Base-by-base conservation (phyloP, 2,797 vertebrate species). In the Poecilia picta region DNA sequence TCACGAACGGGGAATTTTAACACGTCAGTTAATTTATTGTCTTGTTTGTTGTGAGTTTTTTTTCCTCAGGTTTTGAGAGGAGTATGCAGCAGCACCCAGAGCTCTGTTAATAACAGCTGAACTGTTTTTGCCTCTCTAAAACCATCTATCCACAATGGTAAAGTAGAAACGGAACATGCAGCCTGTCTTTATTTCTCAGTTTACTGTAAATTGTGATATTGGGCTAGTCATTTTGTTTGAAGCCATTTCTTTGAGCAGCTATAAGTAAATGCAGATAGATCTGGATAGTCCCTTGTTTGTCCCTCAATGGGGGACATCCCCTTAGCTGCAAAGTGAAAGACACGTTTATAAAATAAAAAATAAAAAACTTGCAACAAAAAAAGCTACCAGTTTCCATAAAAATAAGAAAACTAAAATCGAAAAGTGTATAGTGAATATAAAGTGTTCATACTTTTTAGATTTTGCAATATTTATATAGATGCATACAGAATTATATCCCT, bases 111-210 rank as follows among this genome's bases (percentile, higher is more conserved):
- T 73, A 76, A 79, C 78, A 46, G 2, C 41, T 81, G 2, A 85
- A 23, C 43, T 70, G 49, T 20, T 57, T 59, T 55, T 78, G 5
- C 45, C 59, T 73, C n/a, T 49, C 25, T n/a, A 20, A 31, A 76
- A 43, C n/a, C 77, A 43, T 13, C 75, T 57, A 51, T 59, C 73
- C 0, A 84, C 23, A 20, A 93, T 93, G 91, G 89, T 91, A 87
- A 88, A 51, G 20, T 82, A 64, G 0, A 15, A 2, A 33, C 23
- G 74, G 10, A 36, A 31, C 18, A 12, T 25, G 8, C 13, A 20
- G 1, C 70, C 7, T 36, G 6, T 12, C 15, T 59, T 33, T 8
- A 7, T 41, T 23, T 15, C n/a, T 5, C 59, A 7, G 11, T 43
- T 57, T 15, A 8, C 36, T 33, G n/a, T 33, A 33, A 64, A 47